phyloP scores from a whole-genome alignment of 1,140 invertebrate genomes.

The Pseudomyrmex sp. region DNA sequence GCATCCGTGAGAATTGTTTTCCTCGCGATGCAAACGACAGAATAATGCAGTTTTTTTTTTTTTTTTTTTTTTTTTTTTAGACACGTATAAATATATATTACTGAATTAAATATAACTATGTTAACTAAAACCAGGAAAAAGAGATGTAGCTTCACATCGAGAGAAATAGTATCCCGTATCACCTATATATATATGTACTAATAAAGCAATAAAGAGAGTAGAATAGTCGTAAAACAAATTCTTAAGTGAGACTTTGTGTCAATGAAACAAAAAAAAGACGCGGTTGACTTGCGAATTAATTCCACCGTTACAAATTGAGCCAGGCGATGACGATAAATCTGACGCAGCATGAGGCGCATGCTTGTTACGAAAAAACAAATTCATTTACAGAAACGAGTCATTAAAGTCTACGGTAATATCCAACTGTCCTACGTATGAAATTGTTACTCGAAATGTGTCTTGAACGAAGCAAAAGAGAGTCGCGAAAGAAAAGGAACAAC shows the following conservation, averaged over 20 bases:
- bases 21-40: background rate
- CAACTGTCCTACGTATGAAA: constrained; percentile 59
- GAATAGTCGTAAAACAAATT: background rate
- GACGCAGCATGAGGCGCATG: constrained; percentile 9
- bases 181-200: background rate
- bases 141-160: background rate
- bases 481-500: constrained; percentile 30
- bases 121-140: background rate
- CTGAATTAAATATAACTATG: constrained; percentile 24
- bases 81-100: too few relatives aligned
- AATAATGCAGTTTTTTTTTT: too few relatives aligned
- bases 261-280: background rate
- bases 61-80: too few relatives aligned
- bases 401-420: constrained; percentile 62
- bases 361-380: constrained; percentile 55
- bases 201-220: background rate
- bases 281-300: constrained; percentile 49
- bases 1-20: constrained; percentile 7
- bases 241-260: background rate
- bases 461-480: background rate
- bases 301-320: constrained; percentile 12
- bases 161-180: background rate
- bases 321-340: constrained; percentile 30
- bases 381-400: constrained; percentile 57
- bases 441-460: constrained; percentile 63